Evolutionary conservation across 1,140 invertebrate species (phyloP).

Genomic region (Zelostemma sp.): DNA sequence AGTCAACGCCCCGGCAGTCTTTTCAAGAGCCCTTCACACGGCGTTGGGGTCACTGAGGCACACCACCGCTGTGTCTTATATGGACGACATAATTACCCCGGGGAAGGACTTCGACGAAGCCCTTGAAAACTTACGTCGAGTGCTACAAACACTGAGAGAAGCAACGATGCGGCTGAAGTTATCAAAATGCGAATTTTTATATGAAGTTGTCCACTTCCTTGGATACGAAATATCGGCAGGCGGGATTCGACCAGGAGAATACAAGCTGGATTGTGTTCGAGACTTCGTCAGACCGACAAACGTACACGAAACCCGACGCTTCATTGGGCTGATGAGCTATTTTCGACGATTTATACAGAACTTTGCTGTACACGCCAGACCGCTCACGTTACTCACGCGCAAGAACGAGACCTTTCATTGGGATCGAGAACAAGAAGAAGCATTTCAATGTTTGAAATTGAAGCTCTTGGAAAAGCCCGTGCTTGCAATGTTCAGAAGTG

Average conservation of each 20-base stretch:
- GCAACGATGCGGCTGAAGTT: no score
- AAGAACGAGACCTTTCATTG: conserved; percentile 3
- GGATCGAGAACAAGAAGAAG: conserved; percentile 9
- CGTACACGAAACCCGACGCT: conserved; percentile 47
- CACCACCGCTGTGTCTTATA: no score
- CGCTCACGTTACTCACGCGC: neutral
- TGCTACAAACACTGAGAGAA: no score
- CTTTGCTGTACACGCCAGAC: neutral
- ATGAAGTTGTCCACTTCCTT: conserved; percentile 40
- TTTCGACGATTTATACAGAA: conserved; percentile 53
- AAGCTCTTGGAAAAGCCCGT: conserved; percentile 4
- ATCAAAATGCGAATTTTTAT: no score
- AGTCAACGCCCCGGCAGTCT: conserved; percentile 32
- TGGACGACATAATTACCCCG: no score
- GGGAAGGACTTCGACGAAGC: no score
- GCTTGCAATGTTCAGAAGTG: conserved; percentile 24
- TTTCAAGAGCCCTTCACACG: no score
- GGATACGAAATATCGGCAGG: conserved; percentile 44
- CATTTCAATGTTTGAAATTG: conserved; percentile 1
- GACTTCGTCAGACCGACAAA: conserved; percentile 14
- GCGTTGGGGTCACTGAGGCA: no score
- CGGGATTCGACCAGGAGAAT: conserved; percentile 38
- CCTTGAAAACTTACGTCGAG: no score
- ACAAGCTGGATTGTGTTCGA: conserved; percentile 43
- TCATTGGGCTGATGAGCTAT: conserved; percentile 56